Base-by-base conservation (phyloP, 2,888 invertebrate genomes). In the Drosophila sordidapex region DNA sequence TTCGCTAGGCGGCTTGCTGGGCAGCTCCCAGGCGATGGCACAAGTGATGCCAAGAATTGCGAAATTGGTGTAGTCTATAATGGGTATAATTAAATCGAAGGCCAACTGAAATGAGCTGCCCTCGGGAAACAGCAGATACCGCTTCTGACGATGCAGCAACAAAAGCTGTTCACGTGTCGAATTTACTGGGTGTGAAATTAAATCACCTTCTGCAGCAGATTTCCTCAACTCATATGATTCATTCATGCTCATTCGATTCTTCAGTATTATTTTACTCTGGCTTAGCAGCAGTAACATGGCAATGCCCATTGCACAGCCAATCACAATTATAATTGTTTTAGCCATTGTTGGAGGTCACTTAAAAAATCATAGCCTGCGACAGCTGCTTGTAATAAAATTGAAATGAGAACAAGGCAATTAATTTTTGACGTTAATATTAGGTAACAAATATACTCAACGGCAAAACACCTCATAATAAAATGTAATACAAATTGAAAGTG, bases 1-100 rank as follows among this genome's bases (percentile, higher is more conserved):
- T 74, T 93, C 92, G 69, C 92, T 92, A 38, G 93, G 87, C 21
- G 94, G 95, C 74, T 95, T 95, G 76, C 96, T 95, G 0, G 97
- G 97, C 62, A 97, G 91, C 89, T 96, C 95, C 94, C 95, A 97
- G 8, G 97, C 97, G 78, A 97, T 93, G 1, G 96, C 96, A 2
- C 96, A 96, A 1, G 97, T 97, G 74, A 95, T 94, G 7, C 97
- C 97, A 87, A 95, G 94, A 15, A 96, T 94, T 72, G 96, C 95
- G 52, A 90, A 92, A 71, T 92, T 93, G 36, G 91, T 93, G 64
- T 92, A 93, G 78, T 93, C 93, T 40, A 93, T 90, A 69, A 93
- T 91, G 70, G 92, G 92, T 77, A 93, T 91, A 76, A 93, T 93
- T 76, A 93, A 87, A 84, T 93, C 93, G 70, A 91, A 92, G 65